Percentiles rank a stretch among this genome's conserved stretches.
Evolutionary conservation across 2,888 invertebrate genomes (phyloP).

Genomic region (Notodonta dromedarius): DNA sequence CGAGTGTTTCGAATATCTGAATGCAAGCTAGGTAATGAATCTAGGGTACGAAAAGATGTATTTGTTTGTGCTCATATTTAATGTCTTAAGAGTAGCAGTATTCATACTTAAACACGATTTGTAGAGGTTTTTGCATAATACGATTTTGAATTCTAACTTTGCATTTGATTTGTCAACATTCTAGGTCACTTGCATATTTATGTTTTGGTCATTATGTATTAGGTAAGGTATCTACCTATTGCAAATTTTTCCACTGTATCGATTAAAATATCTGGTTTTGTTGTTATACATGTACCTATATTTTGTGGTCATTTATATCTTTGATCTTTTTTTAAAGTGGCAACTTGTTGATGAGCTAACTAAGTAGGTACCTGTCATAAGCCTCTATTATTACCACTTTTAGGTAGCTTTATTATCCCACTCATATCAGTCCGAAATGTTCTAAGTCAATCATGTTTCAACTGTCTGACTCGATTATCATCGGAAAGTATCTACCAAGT

Average conservation of each 20-base stretch:
- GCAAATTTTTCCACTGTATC: constrained; percentile 3
- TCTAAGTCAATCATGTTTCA: too few species aligned
- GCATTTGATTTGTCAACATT: neutral
- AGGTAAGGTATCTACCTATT: neutral
- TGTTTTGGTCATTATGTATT: constrained; percentile 3
- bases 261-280: constrained; percentile 12
- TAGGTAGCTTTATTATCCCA: too few species aligned
- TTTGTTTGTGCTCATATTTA: too few species aligned
- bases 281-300: neutral
- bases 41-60: too few species aligned
- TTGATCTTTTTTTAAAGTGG: neutral
- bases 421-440: too few species aligned
- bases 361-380: too few species aligned
- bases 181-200: neutral
- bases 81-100: too few species aligned
- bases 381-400: too few species aligned
- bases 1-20: too few species aligned
- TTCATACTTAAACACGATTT: too few species aligned
- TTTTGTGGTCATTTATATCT: neutral
- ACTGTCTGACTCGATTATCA: neutral
- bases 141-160: constrained; percentile 1
- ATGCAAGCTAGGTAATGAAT: too few species aligned
- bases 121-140: neutral
- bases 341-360: neutral
- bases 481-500: neutral